Percentiles rank a stretch among this genome's conserved stretches.
phyloP scores from a whole-genome alignment of 2,797 vertebrate genomes.

The Sparidentex hasta region DNA sequence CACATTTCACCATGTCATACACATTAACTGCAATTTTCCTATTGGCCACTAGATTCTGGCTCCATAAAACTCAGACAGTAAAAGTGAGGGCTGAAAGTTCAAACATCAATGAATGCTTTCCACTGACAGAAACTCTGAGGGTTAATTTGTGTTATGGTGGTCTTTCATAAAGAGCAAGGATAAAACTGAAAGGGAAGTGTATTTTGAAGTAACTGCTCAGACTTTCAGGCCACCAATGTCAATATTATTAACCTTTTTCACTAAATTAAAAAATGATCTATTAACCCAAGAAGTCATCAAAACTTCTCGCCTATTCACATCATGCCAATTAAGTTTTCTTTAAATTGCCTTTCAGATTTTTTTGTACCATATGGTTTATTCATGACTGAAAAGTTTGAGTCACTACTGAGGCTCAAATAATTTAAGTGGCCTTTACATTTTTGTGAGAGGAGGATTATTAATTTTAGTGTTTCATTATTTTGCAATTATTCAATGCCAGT shows the following conservation, averaged over 20 bases:
- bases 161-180: not conserved
- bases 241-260: not conserved
- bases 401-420: too few relatives aligned
- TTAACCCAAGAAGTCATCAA: not conserved
- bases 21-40: not conserved
- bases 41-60: constrained; percentile 25
- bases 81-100: not conserved
- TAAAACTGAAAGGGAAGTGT: not conserved
- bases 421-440: too few relatives aligned
- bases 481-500: too few relatives aligned
- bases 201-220: not conserved
- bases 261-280: too few relatives aligned
- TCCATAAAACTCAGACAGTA: not conserved
- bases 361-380: too few relatives aligned
- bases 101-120: not conserved
- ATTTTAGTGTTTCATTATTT: too few relatives aligned
- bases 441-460: too few relatives aligned
- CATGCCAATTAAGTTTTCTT: too few relatives aligned
- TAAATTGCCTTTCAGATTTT: too few relatives aligned
- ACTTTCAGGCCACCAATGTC: not conserved
- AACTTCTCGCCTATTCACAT: too few relatives aligned
- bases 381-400: too few relatives aligned
- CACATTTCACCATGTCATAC: not conserved
- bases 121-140: not conserved
- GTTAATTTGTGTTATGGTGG: not conserved